These are phyloP conservation scores for Drosophila lowei DNA, from an alignment of 1,140 invertebrate species.

Conservation along the genomic window DNA sequence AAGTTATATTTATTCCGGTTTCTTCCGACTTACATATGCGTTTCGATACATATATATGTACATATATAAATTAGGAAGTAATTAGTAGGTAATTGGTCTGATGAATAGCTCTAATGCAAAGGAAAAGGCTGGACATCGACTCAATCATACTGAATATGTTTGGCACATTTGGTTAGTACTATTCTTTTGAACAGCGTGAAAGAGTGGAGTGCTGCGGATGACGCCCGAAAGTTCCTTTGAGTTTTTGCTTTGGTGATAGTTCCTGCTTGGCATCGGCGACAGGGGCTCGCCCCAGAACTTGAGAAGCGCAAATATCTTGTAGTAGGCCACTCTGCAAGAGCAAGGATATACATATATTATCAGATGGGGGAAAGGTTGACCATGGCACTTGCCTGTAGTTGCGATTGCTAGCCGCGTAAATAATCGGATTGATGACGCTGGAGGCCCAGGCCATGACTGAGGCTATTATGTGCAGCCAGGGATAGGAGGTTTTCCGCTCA, in stretches of 20 bases:
- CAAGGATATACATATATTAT: background rate
- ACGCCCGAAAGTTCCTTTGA: conserved; percentile 79
- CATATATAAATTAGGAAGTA: conserved; percentile 53
- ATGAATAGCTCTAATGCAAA: conserved; percentile 52
- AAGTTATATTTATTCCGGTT: conserved; percentile 42
- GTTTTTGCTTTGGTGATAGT: conserved; percentile 81
- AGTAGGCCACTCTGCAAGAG: conserved; percentile 71
- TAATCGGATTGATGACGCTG: conserved; percentile 93
- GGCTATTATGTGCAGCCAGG: conserved; percentile 90
- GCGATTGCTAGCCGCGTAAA: conserved; percentile 93
- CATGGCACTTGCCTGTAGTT: conserved; percentile 85
- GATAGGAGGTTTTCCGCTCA: conserved; percentile 86
- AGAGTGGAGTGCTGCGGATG: conserved; percentile 77
- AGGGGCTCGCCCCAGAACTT: conserved; percentile 82
- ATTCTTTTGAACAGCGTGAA: conserved; percentile 75
- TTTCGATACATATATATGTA: conserved; percentile 29
- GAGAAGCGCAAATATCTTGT: conserved; percentile 72
- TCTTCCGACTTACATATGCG: conserved; percentile 29
- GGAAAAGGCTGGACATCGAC: conserved; percentile 20
- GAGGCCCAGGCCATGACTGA: conserved; percentile 94
- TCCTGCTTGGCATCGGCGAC: conserved; percentile 81
- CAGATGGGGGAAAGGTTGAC: background rate
- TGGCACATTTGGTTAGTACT: conserved; percentile 82
- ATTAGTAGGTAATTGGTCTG: conserved; percentile 51
- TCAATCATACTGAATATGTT: conserved; percentile 80